Percentiles rank a stretch among this genome's conserved stretches.
These are phyloP conservation scores for Scomberomorus guttatus DNA, from an alignment of 2,797 vertebrate species.

Conservation along the genomic window DNA sequence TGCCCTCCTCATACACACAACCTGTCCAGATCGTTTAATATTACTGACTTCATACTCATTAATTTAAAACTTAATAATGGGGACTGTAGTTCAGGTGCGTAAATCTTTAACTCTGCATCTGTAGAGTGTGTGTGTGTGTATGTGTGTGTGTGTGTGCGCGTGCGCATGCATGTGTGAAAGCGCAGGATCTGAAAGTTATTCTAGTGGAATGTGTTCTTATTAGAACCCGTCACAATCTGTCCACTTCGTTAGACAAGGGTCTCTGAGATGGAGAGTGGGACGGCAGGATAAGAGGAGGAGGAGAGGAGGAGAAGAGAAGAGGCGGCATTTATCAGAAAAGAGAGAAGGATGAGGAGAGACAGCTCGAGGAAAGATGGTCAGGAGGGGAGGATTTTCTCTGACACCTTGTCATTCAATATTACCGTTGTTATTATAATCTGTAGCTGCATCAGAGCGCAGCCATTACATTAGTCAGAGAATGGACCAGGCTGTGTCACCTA, in stretches of 20 bases:
- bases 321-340: constrained; percentile 46
- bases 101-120: constrained; percentile 24
- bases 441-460: constrained; percentile 33
- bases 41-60: constrained; percentile 17
- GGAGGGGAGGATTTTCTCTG: constrained; percentile 32
- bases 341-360: constrained; percentile 56
- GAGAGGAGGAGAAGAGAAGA: constrained; percentile 31
- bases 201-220: constrained; percentile 77
- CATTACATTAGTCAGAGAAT: constrained; percentile 18
- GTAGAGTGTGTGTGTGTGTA: background rate
- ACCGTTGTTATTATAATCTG: constrained; percentile 55
- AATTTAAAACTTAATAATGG: constrained; percentile 22
- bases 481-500: constrained; percentile 2
- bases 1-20: background rate
- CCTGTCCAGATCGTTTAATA: background rate
- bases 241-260: constrained; percentile 55
- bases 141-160: background rate
- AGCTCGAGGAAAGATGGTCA: constrained; percentile 43
- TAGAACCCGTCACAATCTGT: constrained; percentile 69
- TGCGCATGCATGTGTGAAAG: constrained; percentile 11
- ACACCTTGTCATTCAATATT: constrained; percentile 59
- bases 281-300: constrained; percentile 22
- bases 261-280: constrained; percentile 41
- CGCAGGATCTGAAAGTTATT: constrained; percentile 65
- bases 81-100: background rate